Evolutionary conservation across 2,888 invertebrate genomes (phyloP), one percentile per base, ranked within the genome.

Genomic region (Steinernema carpocapsae): DNA sequence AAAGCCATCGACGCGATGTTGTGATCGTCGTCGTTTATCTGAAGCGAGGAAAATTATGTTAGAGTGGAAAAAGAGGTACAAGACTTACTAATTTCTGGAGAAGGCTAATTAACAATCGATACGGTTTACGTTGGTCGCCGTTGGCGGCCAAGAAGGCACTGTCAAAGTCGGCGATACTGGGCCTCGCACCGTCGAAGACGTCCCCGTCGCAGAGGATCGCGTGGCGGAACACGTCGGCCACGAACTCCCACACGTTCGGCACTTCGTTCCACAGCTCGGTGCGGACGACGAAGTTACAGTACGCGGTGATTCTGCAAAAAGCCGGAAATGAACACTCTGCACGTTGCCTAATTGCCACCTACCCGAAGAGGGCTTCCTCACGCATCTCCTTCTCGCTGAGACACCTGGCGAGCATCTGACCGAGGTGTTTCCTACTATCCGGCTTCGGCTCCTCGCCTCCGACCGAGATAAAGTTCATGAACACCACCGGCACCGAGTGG

Each of bases 81-180:
- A 10, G 37, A 37, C 37, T 37, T 37, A 64, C 64, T 64, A 64
- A 64, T 64, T 64, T 64, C 37, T 64, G 64, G 32, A 64, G 32
- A 32, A 64, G 64, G 64, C 64, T 64, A 29, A 64, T 64, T 26
- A 64, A 64, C 64, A 64, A 64, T 1, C 64, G 64, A 32, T 64
- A 64, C 17, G 64, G 64, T 32, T 64, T 64, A 17, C 64, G 64
- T 64, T 64, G 64, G 64, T 64, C 64, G 64, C 64, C 64, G 32
- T 64, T 64, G 64, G 64, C 64, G 29, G 32, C 64, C 64, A 32
- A 29, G 64, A 64, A 64, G 64, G 64, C 64, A 64, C 32, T 32
- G 29, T 29, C 64, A 17, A 64, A 64, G 32, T 64, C 64, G 32
- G 64, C 64, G n/a, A 64, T 64, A 29, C 64, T 64, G 4, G 64